Evolutionary conservation across 2,888 invertebrate species (phyloP).

Genomic region (Diabrotica balteata): DNA sequence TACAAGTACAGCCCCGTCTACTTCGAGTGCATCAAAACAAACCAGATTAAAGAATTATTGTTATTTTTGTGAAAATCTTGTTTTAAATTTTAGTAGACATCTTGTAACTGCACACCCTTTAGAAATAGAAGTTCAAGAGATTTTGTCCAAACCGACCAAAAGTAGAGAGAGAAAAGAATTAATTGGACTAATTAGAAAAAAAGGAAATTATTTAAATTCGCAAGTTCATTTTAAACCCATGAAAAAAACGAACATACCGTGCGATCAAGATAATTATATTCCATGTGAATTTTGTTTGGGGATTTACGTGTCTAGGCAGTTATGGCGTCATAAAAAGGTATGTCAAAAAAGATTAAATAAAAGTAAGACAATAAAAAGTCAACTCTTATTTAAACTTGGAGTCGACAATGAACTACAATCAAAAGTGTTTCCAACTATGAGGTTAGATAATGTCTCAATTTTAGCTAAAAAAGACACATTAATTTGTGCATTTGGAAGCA

Average conservation of each 20-base stretch:
- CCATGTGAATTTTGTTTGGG: neutral
- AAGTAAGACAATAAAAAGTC: neutral
- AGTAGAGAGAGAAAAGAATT: slow-evolving; percentile 17
- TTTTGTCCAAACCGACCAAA: slow-evolving; percentile 5
- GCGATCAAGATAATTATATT: neutral
- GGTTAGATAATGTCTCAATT: slow-evolving; percentile 26
- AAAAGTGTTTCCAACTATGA: slow-evolving; percentile 30
- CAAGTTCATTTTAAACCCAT: slow-evolving; percentile 22
- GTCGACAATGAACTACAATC: neutral
- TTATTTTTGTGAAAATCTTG: slow-evolving; percentile 27
- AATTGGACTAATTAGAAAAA: slow-evolving; percentile 25
- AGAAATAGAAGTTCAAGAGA: slow-evolving; percentile 30
- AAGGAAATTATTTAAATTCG: slow-evolving; percentile 31
- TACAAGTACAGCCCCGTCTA: too few relatives aligned
- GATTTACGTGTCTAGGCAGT: neutral
- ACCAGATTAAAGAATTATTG: neutral
- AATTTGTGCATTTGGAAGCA: slow-evolving; percentile 6
- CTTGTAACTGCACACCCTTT: slow-evolving; percentile 20
- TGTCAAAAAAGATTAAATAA: slow-evolving; percentile 1
- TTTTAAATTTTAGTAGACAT: slow-evolving; percentile 33
- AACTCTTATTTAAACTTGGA: neutral
- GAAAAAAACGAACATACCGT: neutral
- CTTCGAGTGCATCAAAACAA: too few relatives aligned
- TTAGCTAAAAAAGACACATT: slow-evolving; percentile 24
- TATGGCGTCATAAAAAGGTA: slow-evolving; percentile 26